A percentile compares a stretch with the other conserved stretches of the same genome.
Evolutionary conservation across 2,888 invertebrate species (phyloP).

Genomic region (Physocephala rufipes): DNA sequence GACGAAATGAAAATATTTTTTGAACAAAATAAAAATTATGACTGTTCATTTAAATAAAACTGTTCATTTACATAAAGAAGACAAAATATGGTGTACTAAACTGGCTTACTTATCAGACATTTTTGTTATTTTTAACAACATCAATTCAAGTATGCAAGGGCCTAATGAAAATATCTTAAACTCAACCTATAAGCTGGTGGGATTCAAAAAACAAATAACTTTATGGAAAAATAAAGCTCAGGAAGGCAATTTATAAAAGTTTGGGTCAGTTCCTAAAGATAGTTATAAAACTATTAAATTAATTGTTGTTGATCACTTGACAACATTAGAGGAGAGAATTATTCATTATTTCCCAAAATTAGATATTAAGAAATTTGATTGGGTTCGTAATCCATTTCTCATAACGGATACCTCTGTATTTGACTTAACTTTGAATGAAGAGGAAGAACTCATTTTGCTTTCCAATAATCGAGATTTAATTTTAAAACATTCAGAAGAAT

Average conservation of each 20-base stretch:
- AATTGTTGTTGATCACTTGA: constrained; percentile 43
- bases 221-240: constrained; percentile 25
- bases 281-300: no score
- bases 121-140: constrained; percentile 34
- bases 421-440: no score
- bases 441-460: no score
- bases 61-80: constrained; percentile 25
- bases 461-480: no score
- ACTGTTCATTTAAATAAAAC: no score
- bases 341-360: constrained; percentile 40
- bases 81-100: constrained; percentile 26
- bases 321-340: constrained; percentile 40
- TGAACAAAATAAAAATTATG: constrained; percentile 15
- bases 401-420: no score
- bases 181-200: constrained; percentile 30
- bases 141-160: constrained; percentile 36
- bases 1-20: constrained; percentile 30
- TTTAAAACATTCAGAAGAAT: no score
- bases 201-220: constrained; percentile 22
- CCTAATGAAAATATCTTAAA: constrained; percentile 39
- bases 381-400: background rate
- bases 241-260: constrained; percentile 23
- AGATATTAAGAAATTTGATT: constrained; percentile 15
- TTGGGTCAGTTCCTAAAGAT: constrained; percentile 36
- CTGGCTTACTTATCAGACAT: constrained; percentile 25